Evolutionary conservation across 2,888 invertebrate genomes (phyloP), one percentile per base, ranked within the genome.

Genomic region (Eurytoma californica): DNA sequence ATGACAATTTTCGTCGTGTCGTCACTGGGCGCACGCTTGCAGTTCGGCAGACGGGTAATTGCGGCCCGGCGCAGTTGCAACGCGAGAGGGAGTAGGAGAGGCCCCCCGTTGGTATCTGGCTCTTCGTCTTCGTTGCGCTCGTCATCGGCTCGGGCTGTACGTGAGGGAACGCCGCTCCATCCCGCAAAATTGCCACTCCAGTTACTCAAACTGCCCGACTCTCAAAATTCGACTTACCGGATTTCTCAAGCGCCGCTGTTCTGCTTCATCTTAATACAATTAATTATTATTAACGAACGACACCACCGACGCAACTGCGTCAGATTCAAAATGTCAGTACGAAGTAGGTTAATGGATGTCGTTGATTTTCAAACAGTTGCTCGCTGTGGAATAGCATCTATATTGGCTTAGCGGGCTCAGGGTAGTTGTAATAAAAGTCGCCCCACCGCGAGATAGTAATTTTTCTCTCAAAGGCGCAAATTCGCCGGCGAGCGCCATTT

Each of bases 1-100:
- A 89, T 88, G 88, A 89, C 88, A 88, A 88, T 89, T 89, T 88
- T 88, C 89, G 87, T 87, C 85, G 87, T 87, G 87, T 78, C 87
- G 86, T 87, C 87, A 87, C 86, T 84, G 82, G 76, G 79, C 82
- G 76, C 75, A 79, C 47, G 80, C 79, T 82, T 9, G 68, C 60
- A n/a, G 39, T 68, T 75, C 68, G 67, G 60, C 49, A 61, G 61
- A 49, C 55, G 49, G 77, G 63, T 63, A 89, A 88, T 89, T 88
- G 47, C 61, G 39, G 85, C 86, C 86, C 85, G 24, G 84, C 39
- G 39, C 39, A 39, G 87, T 88, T 86, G 88, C 87, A 86, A 86
- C 86, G 28, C 51, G 72, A 30, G 20, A 63, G 49, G 39, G 63
- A 73, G 47, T 84, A 86, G 84, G 84, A 86, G 7, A 57, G n/a